Percentiles rank a stretch among this genome's conserved stretches.
phyloP scores from a whole-genome alignment of 1,140 invertebrate species.

The Penaeus chinensis region DNA sequence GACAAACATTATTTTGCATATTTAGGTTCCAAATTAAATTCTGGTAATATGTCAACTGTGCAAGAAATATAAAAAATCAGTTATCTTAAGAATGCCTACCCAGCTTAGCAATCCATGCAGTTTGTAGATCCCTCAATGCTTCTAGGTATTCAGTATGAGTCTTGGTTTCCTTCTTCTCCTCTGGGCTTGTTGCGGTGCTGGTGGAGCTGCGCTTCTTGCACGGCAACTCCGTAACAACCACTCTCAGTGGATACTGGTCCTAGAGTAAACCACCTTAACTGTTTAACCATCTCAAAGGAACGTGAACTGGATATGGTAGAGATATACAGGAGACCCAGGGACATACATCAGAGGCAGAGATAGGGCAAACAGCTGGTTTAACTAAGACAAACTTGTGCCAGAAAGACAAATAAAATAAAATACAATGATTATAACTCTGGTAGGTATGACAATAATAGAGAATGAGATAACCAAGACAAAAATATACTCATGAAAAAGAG shows the following conservation, averaged over 20 bases:
- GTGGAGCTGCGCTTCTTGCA: slow-evolving; percentile 48
- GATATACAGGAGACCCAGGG: background rate
- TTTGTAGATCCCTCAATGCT: slow-evolving; percentile 47
- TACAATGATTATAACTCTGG: too few species aligned
- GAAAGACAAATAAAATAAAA: too few species aligned
- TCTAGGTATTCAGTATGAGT: slow-evolving; percentile 41
- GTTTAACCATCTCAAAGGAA: background rate
- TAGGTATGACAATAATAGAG: too few species aligned
- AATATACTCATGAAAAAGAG: too few species aligned
- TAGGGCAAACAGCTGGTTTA: too few species aligned
- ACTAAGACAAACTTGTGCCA: too few species aligned
- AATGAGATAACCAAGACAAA: too few species aligned
- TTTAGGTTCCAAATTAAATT: too few species aligned
- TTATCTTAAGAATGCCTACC: background rate
- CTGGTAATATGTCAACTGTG: background rate
- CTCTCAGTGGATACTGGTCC: slow-evolving; percentile 47
- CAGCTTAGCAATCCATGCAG: slow-evolving; percentile 51
- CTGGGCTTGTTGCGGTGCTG: slow-evolving; percentile 18
- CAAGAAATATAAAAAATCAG: background rate
- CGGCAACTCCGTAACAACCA: slow-evolving; percentile 45
- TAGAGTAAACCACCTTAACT: background rate
- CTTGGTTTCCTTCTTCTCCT: slow-evolving; percentile 51
- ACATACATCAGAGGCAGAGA: background rate
- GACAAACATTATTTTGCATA: too few species aligned
- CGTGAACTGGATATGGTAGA: background rate